Evolutionary conservation across 30 jellyfish, hydroid and myxozoan genomes (phyloP).

Genomic region (Aurelia sp.): DNA sequence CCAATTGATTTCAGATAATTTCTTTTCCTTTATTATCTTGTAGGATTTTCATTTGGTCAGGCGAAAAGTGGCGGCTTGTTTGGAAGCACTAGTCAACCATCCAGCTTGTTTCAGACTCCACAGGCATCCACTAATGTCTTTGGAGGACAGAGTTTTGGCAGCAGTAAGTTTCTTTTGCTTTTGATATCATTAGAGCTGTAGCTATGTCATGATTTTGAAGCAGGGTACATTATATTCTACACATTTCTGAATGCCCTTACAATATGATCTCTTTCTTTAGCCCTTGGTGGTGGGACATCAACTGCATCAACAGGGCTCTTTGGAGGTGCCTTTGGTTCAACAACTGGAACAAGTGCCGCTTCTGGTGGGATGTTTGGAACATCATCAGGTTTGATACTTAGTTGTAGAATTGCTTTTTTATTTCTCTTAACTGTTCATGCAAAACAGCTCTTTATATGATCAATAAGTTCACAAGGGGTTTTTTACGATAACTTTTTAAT

Average conservation of each 20-base stretch:
- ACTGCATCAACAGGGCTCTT: constrained; percentile 68
- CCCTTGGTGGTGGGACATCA: constrained; percentile 63
- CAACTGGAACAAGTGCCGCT: constrained; percentile 39
- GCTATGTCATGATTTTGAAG: too few species aligned
- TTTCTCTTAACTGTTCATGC: neutral
- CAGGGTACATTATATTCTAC: neutral
- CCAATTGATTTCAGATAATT: neutral
- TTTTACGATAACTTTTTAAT: too few species aligned
- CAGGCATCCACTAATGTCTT: constrained; percentile 69
- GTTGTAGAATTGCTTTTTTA: neutral
- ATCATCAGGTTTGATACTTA: constrained; percentile 18
- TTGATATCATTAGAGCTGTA: neutral
- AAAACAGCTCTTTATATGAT: neutral
- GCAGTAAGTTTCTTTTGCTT: constrained; percentile 5
- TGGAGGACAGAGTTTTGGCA: constrained; percentile 64
- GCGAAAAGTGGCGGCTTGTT: constrained; percentile 75
- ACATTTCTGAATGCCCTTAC: neutral
- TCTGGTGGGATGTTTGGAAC: constrained; percentile 79
- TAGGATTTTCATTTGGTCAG: constrained; percentile 70
- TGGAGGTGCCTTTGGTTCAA: constrained; percentile 63
- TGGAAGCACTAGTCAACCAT: constrained; percentile 73
- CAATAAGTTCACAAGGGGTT: too few species aligned
- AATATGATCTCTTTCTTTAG: constrained; percentile 9
- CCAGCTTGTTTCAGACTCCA: constrained; percentile 80
- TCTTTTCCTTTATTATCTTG: neutral